phyloP scores from a whole-genome alignment of 2,113 vertebrate species.

The Tiliqua scincoides region DNA sequence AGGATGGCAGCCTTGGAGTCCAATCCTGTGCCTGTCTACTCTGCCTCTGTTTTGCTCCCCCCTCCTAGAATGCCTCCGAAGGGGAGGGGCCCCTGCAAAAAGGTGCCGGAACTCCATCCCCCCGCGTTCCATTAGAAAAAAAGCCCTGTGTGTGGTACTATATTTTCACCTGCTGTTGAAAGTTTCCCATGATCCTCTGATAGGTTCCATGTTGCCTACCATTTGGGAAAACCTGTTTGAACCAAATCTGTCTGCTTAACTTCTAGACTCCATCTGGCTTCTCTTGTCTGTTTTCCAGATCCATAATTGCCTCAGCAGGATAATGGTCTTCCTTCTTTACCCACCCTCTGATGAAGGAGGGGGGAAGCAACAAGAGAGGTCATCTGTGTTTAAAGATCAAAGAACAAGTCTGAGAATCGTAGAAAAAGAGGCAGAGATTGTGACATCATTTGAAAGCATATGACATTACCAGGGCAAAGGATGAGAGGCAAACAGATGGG shows the following conservation, averaged over 20 bases:
- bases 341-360: background rate
- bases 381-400: background rate
- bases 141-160: background rate
- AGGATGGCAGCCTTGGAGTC: too few relatives aligned
- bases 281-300: constrained; percentile 1
- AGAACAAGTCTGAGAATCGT: background rate
- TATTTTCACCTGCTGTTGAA: background rate
- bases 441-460: background rate
- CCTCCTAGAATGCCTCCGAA: too few relatives aligned
- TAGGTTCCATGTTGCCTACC: background rate
- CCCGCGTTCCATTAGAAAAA: too few relatives aligned
- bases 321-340: background rate
- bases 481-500: background rate
- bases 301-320: background rate
- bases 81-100: too few relatives aligned
- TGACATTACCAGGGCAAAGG: background rate
- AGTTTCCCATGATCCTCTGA: background rate
- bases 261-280: background rate
- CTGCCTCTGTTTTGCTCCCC: too few relatives aligned
- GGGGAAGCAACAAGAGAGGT: background rate
- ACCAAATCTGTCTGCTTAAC: background rate
- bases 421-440: background rate
- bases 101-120: too few relatives aligned
- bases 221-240: background rate
- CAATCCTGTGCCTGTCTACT: too few relatives aligned